Percentiles rank a stretch among this genome's conserved stretches.
These are phyloP conservation scores for Formicarius rufipectus DNA, from an alignment of 2,113 vertebrate genomes.

Conservation along the genomic window DNA sequence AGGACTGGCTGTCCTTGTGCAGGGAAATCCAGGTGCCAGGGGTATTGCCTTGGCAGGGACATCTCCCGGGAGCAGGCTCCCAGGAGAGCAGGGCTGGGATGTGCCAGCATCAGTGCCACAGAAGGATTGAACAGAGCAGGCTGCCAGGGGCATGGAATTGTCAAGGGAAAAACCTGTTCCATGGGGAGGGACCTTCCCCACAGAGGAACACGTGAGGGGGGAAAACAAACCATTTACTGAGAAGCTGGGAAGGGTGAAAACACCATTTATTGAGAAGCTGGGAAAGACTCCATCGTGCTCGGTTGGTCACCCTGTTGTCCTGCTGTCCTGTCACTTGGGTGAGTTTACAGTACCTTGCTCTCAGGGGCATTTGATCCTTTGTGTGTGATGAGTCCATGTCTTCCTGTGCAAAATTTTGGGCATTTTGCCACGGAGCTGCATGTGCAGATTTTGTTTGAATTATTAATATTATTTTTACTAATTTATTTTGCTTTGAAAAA, in stretches of 20 bases:
- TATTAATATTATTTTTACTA: background rate
- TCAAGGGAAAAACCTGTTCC: background rate
- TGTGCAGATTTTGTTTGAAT: background rate
- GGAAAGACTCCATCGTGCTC: accelerated
- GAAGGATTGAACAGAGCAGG: background rate
- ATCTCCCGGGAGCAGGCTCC: background rate
- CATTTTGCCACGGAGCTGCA: background rate
- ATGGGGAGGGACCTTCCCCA: background rate
- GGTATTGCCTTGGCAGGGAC: background rate
- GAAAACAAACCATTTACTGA: background rate
- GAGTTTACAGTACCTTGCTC: background rate
- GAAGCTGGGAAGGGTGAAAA: background rate
- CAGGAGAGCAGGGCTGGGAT: background rate
- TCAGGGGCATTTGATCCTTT: background rate
- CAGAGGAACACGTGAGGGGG: background rate
- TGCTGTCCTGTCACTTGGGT: background rate
- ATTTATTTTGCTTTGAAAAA: background rate
- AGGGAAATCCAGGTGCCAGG: background rate
- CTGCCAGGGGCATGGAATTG: background rate
- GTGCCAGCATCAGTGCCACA: background rate
- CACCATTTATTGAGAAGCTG: background rate
- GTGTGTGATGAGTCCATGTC: accelerated
- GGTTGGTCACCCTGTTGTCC: background rate
- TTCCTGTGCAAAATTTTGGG: background rate
- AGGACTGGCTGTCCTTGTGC: background rate